Evolutionary conservation across 2,113 vertebrate genomes (phyloP).

Genomic region (Enhydra lutris): DNA sequence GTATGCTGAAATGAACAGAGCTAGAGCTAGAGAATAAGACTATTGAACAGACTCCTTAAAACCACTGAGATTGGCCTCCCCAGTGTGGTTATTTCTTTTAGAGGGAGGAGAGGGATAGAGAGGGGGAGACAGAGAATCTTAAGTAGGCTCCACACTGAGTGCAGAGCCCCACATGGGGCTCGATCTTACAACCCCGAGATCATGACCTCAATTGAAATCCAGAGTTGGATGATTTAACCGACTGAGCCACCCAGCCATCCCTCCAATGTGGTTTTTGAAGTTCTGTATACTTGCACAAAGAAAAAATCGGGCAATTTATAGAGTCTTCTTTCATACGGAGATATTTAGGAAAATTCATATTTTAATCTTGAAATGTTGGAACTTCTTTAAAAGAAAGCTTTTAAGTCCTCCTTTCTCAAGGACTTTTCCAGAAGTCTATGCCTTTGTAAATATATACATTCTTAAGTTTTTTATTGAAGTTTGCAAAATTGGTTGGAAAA

Average conservation of each 20-base stretch:
- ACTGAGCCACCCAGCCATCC: neutral
- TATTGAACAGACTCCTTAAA: neutral
- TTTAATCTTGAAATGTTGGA: conserved; percentile 1
- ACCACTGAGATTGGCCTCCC: neutral
- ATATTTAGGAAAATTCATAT: conserved; percentile 21
- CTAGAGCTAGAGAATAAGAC: neutral
- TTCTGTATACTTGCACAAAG: neutral
- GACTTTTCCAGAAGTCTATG: neutral
- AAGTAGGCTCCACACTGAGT: neutral
- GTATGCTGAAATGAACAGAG: neutral
- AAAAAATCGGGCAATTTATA: neutral
- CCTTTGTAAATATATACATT: neutral
- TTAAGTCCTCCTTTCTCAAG: neutral
- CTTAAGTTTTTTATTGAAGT: conserved; percentile 10
- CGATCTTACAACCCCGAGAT: neutral
- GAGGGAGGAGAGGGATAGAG: neutral
- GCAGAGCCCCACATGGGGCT: neutral
- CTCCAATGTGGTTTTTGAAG: neutral
- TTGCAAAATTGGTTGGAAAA: conserved; percentile 19
- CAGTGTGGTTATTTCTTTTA: neutral
- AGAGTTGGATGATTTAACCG: neutral
- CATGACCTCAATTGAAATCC: neutral
- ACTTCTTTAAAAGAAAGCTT: neutral
- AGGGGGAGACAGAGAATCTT: neutral
- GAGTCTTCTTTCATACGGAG: neutral